Percentiles rank a stretch among this genome's conserved stretches.
These are phyloP conservation scores for Anoplophora glabripennis DNA, from an alignment of 1,140 invertebrate genomes.

Conservation along the genomic window DNA sequence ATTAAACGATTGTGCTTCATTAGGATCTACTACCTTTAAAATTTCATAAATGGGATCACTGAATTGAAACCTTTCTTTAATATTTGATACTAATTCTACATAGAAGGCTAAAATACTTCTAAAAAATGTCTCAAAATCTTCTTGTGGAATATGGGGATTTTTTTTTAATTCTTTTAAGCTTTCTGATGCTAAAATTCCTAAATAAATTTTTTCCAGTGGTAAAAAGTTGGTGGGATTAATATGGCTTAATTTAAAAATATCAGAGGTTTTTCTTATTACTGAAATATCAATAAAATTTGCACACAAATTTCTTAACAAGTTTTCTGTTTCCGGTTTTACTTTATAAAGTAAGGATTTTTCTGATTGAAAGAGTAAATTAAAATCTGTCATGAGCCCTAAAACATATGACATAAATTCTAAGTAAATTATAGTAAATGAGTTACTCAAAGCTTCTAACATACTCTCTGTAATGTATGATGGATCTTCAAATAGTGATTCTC, in stretches of 20 bases:
- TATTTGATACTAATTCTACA: not conserved
- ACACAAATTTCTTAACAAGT: conserved; percentile 17
- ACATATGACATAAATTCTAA: conserved; percentile 42
- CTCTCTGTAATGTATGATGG: conserved; percentile 40
- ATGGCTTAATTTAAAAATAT: not conserved
- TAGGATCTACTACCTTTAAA: conserved; percentile 4
- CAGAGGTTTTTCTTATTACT: not conserved
- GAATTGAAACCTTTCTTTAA: conserved; percentile 1
- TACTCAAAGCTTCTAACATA: conserved; percentile 41
- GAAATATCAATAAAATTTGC: conserved; percentile 13
- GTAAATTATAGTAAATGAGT: conserved; percentile 35
- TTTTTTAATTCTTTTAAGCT: no score
- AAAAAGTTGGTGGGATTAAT: not conserved
- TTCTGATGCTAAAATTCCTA: not conserved
- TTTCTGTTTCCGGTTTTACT: conserved; percentile 33
- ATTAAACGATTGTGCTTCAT: not conserved
- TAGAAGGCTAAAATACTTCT: not conserved
- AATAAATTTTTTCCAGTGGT: not conserved
- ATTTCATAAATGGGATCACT: not conserved
- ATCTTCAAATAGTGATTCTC: conserved; percentile 36
- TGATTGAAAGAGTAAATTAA: conserved; percentile 43
- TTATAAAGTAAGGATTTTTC: conserved; percentile 35
- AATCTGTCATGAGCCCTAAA: conserved; percentile 35
- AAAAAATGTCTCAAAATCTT: not conserved
- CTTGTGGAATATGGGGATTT: not conserved